A percentile compares a stretch with the other conserved stretches of the same genome.
Evolutionary conservation across 2,113 vertebrate species (phyloP).

Genomic region (Megalops atlanticus): DNA sequence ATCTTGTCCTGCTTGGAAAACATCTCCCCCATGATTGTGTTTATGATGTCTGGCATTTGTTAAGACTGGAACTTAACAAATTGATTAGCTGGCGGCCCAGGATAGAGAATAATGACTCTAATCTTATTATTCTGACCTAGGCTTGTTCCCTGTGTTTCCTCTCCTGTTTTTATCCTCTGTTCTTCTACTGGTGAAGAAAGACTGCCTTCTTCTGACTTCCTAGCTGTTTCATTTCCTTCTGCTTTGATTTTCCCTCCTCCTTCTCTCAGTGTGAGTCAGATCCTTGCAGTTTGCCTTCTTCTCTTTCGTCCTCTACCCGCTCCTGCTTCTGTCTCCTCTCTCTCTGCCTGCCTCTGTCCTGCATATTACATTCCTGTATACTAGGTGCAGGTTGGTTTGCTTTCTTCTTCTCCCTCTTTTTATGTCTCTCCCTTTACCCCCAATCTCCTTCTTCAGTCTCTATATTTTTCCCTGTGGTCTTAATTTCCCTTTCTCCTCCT

Average conservation of each 20-base stretch:
- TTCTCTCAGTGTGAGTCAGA: too few species aligned
- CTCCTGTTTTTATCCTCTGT: slow-evolving; percentile 6
- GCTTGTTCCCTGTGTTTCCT: background rate
- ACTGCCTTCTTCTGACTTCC: slow-evolving; percentile 20
- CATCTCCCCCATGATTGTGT: background rate
- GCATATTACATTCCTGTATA: too few species aligned
- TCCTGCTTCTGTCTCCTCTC: slow-evolving; percentile 20
- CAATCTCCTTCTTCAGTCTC: background rate
- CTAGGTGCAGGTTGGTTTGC: too few species aligned
- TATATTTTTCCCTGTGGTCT: background rate
- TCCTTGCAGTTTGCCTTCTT: background rate
- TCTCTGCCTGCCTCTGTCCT: too few species aligned
- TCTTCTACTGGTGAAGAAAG: background rate
- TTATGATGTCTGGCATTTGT: background rate
- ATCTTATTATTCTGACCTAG: background rate
- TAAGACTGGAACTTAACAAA: background rate
- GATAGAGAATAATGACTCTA: background rate
- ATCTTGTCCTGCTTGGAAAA: background rate
- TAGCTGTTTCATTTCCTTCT: background rate
- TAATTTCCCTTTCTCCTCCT: too few species aligned
- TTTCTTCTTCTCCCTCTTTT: background rate
- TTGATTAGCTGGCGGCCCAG: background rate
- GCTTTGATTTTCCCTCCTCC: background rate
- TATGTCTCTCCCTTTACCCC: slow-evolving; percentile 15
- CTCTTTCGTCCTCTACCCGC: background rate